These are phyloP conservation scores for Procambarus virginalis DNA, from an alignment of 1,140 invertebrate genomes.

Conservation along the genomic window DNA sequence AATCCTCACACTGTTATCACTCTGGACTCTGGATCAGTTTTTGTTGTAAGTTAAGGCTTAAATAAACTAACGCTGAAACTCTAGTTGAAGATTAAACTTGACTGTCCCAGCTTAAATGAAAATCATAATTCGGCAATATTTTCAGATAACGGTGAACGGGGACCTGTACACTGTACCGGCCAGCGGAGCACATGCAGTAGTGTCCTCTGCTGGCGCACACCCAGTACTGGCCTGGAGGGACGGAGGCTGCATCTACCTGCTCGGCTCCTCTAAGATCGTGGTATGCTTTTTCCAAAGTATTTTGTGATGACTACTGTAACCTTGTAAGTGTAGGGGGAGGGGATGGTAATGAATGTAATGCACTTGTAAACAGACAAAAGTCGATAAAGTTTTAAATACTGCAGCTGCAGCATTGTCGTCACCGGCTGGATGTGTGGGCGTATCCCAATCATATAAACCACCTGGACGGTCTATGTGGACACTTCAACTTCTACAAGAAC, in stretches of 20 bases:
- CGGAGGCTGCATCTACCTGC: not conserved
- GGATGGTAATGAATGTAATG: not conserved
- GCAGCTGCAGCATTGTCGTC: not conserved
- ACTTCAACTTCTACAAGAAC: slow-evolving; percentile 14
- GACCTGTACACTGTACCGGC: not conserved
- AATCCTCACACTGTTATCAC: not conserved
- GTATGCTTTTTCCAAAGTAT: not conserved
- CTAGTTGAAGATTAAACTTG: no score
- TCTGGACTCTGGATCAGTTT: not conserved
- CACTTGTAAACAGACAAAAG: not conserved
- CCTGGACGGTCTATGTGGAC: slow-evolving; percentile 18
- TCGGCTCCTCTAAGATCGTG: not conserved
- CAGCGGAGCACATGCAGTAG: not conserved
- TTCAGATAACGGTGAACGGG: not conserved
- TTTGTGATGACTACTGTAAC: no score
- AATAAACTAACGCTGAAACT: no score
- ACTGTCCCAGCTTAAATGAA: no score
- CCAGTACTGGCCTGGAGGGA: slow-evolving; percentile 3
- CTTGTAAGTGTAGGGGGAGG: not conserved
- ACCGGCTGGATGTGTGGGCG: slow-evolving; percentile 21
- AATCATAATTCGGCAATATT: no score
- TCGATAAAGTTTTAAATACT: not conserved
- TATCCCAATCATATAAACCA: not conserved
- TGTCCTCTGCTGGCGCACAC: not conserved
- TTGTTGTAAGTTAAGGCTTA: not conserved